Evolutionary conservation across 2,113 vertebrate species (phyloP), one percentile per base, ranked within the genome.

Genomic region (Oceanodroma tethys): DNA sequence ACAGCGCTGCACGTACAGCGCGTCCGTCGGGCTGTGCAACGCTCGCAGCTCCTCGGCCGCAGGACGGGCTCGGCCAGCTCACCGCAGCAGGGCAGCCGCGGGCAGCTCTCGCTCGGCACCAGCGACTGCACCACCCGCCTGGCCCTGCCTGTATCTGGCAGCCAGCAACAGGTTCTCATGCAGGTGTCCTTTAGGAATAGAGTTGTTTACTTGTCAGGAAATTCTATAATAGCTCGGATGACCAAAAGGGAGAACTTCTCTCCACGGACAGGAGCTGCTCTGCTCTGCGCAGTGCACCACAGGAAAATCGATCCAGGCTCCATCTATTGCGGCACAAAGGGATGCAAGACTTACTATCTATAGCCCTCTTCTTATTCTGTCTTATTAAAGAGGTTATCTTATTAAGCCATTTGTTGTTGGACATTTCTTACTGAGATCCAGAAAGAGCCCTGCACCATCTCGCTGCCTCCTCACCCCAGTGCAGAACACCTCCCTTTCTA

Each of bases 221-320:
- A 43, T 59, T 12, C 32, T 59, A 1, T 16, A 40, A 16, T 16
- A 47, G 40, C 67, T 81, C 2, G 0, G 29, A n/a, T 55, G 30
- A 65, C 29, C 19, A 23, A 29, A 55, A 40, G 40, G 42, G 42
- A 66, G 42, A 53, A 26, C 47, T 36, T 63, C 17, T 47, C 27
- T 47, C 70, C 70, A 32, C 1, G 1, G 73, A 52, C 6, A 12
- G 32, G 26, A 78, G 25, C 53, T 68, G 38, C 36, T 53, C 38
- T 70, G 21, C 38, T 30, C 53, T 52, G 45, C 1, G 1, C 56
- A 63, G 29, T 1, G 2, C 2, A 4, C 65, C 19, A 6, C 5
- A 26, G 56, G 40, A 80, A 71, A 80, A 80, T 10, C 34, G 19
- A 80, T 55, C 38, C 38, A 45, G 38, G 18, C 38, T 45, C 55